Evolutionary conservation across 2,113 vertebrate genomes (phyloP).

Genomic region (Alouatta palliata): DNA sequence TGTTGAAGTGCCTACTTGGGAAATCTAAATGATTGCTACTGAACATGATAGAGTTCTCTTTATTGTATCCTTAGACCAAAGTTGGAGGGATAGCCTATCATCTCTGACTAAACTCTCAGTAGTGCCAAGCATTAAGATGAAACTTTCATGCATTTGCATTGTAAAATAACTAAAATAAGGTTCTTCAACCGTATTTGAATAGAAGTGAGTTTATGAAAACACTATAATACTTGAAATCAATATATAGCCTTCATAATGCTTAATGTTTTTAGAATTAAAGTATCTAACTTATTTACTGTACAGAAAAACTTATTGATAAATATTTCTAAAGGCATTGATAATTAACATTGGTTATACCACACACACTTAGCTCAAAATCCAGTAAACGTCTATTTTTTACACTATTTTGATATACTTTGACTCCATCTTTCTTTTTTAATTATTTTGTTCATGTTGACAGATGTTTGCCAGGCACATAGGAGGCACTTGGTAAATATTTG

Average conservation of each 20-base stretch:
- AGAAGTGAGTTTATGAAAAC: neutral
- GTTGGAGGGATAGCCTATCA: neutral
- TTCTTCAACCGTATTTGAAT: constrained; percentile 25
- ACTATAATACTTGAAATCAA: neutral
- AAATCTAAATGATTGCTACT: constrained; percentile 44
- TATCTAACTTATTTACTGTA: neutral
- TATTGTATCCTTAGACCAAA: constrained; percentile 15
- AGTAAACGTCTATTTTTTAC: neutral
- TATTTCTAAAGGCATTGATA: neutral
- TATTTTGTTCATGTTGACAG: neutral
- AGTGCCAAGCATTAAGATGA: neutral
- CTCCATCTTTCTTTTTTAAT: constrained; percentile 11
- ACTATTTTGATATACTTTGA: constrained; percentile 36
- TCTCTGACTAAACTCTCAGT: constrained; percentile 21
- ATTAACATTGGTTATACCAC: constrained; percentile 26
- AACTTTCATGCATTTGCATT: neutral
- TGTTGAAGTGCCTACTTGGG: constrained; percentile 16
- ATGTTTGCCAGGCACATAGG: neutral
- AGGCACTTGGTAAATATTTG: constrained; percentile 24
- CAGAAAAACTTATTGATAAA: neutral
- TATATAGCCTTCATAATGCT: constrained; percentile 19
- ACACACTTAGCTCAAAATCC: neutral
- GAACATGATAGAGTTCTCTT: neutral
- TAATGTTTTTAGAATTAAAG: constrained; percentile 20
- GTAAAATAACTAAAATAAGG: constrained; percentile 22